Percentiles rank a stretch among this genome's conserved stretches.
phyloP scores from a whole-genome alignment of 2,888 invertebrate genomes.

The Thereva unica region DNA sequence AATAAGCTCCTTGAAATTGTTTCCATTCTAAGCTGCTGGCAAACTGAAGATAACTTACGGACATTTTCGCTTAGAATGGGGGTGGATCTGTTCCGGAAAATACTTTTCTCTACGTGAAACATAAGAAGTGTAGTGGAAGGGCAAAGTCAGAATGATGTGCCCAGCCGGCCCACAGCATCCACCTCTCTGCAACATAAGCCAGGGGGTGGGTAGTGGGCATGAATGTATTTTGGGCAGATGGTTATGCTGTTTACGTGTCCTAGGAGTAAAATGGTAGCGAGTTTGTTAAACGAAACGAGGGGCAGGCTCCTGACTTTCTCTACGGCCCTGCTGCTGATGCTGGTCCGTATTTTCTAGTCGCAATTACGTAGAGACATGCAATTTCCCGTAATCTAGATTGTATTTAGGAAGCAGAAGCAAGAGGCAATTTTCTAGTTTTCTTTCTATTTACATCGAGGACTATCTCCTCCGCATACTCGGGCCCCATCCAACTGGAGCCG shows the following conservation, averaged over 20 bases:
- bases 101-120: conserved; percentile 17
- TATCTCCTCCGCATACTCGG: conserved; percentile 17
- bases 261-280: conserved; percentile 38
- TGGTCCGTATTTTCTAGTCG: conserved; percentile 28
- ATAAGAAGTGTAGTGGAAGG: not conserved
- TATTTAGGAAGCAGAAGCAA: conserved; percentile 35
- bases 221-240: conserved; percentile 41
- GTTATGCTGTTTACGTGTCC: conserved; percentile 42
- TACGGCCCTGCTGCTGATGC: not conserved
- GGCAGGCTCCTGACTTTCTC: not conserved
- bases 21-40: conserved; percentile 19
- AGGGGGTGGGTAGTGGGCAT: conserved; percentile 21
- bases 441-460: conserved; percentile 9
- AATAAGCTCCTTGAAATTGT: conserved; percentile 31
- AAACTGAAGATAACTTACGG: conserved; percentile 27
- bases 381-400: conserved; percentile 41
- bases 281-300: conserved; percentile 37
- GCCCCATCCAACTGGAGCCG: not conserved
- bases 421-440: conserved; percentile 41
- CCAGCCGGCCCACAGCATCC: conserved; percentile 17
- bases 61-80: conserved; percentile 16
- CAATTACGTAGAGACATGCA: conserved; percentile 42
- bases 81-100: conserved; percentile 10
- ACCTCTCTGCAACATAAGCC: not conserved
- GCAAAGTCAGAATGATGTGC: conserved; percentile 2